Evolutionary conservation across 2,888 invertebrate species (phyloP), one percentile per base, ranked within the genome.

Genomic region (Lepidochrysops patricia): DNA sequence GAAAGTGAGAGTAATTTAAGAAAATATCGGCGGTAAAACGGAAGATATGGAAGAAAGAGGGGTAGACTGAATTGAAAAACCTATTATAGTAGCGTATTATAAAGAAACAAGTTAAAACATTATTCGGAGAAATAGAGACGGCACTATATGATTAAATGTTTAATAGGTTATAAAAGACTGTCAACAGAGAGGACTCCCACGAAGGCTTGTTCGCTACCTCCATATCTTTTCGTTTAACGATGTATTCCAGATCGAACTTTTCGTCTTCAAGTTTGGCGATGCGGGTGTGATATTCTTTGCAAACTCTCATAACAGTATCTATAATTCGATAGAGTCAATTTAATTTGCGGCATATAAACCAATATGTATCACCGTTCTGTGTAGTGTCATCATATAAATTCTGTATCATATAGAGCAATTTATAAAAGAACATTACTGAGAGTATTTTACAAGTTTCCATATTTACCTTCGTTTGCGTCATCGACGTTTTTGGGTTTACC

Each of bases 191-290:
- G 77, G 78, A 75, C 74, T 72, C 74, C 70, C 68, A 74, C 66
- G 65, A 75, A 74, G 74, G 79, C 79, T 77, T 72, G 71, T 77
- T 80, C 84, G 92, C 93, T 95, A 98, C 98, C 97, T 98, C 97
- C 90, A 94, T 94, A 90, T 99, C 99, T 95, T 99, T 99, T 93
- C 96, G 95, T 91, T 96, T 96, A 90, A 98, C 98, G 91, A 96
- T 92, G 92, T 96, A 95, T 93, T 99, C 99, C 93, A 98, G 93
- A 93, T 99, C 99, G 92, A 96, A 99, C 92, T 98, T 99, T 88
- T 94, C 92, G 79, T 96, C 95, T 93, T 98, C 98, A 92, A 98
- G 93, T 75, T 91, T 89, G 87, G 83, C 89, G 92, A 98, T 96
- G 92, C 96, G 95, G 80, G 93, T 92, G 91, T 98, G 94, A 92